Conservation (phyloP, 2,888 invertebrate genomes). For the Tinea pellionella region DNA sequence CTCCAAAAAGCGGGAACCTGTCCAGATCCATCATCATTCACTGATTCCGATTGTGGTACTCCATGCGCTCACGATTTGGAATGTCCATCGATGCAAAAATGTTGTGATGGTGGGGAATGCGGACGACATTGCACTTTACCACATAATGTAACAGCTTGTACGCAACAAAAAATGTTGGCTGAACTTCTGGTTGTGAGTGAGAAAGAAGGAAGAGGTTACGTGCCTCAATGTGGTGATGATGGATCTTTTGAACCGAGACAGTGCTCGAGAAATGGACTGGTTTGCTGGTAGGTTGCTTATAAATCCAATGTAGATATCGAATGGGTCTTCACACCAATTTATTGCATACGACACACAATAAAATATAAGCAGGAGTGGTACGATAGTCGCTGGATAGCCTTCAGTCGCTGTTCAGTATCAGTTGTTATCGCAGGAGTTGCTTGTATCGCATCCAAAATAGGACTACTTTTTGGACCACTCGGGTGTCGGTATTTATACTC, state of each 20-base stretch:
- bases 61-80: conserved; percentile 83
- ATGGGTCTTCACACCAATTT: too few species aligned
- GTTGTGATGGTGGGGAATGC: conserved; percentile 80
- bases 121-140: conserved; percentile 81
- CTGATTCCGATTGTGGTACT: conserved; percentile 68
- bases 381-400: too few species aligned
- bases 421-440: too few species aligned
- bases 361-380: too few species aligned
- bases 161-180: conserved; percentile 81
- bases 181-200: conserved; percentile 82
- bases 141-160: conserved; percentile 81
- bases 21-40: conserved; percentile 61
- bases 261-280: conserved; percentile 85
- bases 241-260: conserved; percentile 81
- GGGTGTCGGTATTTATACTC: too few species aligned
- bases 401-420: too few species aligned
- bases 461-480: too few species aligned
- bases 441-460: too few species aligned
- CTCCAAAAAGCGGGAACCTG: conserved; percentile 84
- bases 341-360: too few species aligned
- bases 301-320: neutral
- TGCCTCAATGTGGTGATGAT: conserved; percentile 80
- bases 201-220: conserved; percentile 83
- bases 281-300: conserved; percentile 75
- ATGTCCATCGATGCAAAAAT: conserved; percentile 85